These are phyloP conservation scores for Epinotia nisella DNA, from an alignment of 2,888 invertebrate genomes.

Conservation along the genomic window DNA sequence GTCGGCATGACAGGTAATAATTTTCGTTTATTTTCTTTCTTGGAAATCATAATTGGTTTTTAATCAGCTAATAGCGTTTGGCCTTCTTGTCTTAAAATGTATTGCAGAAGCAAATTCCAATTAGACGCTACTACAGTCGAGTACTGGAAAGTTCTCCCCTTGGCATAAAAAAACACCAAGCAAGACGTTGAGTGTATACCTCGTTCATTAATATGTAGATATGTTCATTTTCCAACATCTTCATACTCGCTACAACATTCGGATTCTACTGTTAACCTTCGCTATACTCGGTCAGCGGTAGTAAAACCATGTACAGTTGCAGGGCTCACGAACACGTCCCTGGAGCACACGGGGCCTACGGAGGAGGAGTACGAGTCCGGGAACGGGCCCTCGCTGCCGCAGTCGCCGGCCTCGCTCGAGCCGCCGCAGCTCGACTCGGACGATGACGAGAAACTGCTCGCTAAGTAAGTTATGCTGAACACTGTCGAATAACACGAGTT, in stretches of 20 bases:
- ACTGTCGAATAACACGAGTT: neutral
- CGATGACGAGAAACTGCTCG: slow-evolving; percentile 89
- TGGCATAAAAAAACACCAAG: neutral
- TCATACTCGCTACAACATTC: no score
- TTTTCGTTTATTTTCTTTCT: neutral
- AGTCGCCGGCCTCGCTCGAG: slow-evolving; percentile 95
- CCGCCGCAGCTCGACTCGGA: slow-evolving; percentile 92
- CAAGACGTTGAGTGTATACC: neutral
- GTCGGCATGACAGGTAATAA: neutral
- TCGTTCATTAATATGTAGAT: neutral
- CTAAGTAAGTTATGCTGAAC: slow-evolving; percentile 67
- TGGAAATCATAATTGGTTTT: neutral
- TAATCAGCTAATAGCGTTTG: neutral
- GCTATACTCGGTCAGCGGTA: neutral
- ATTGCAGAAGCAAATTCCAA: neutral
- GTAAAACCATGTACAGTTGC: slow-evolving; percentile 2
- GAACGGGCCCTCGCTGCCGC: slow-evolving; percentile 97
- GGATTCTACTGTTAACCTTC: no score
- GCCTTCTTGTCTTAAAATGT: neutral
- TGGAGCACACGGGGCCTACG: slow-evolving; percentile 77
- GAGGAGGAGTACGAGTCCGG: slow-evolving; percentile 98
- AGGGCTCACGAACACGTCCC: slow-evolving; percentile 54
- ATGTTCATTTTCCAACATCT: no score
- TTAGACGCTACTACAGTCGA: neutral
- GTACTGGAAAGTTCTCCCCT: neutral